phyloP scores from a whole-genome alignment of 1,140 invertebrate genomes.

The Andricus grossulariae region DNA sequence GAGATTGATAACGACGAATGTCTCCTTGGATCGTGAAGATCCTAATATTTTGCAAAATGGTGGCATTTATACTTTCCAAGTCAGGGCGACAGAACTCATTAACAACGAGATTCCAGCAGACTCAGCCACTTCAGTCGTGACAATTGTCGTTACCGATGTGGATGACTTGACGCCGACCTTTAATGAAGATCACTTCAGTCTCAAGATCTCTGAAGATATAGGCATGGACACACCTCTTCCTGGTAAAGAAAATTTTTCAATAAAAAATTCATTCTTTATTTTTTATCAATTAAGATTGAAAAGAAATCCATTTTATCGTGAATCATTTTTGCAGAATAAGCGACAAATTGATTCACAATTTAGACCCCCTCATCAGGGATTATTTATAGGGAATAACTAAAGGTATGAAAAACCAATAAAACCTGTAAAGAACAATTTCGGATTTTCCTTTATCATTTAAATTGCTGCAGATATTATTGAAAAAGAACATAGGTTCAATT shows the following conservation, averaged over 20 bases:
- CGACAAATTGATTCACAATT: too few relatives aligned
- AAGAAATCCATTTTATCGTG: too few relatives aligned
- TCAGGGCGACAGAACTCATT: constrained; percentile 85
- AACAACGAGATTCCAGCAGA: constrained; percentile 84
- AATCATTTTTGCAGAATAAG: too few relatives aligned
- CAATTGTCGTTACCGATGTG: constrained; percentile 88
- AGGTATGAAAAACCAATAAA: too few relatives aligned
- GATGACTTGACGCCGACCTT: constrained; percentile 90
- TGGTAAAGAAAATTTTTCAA: constrained; percentile 47
- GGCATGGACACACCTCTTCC: constrained; percentile 82
- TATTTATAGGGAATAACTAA: too few relatives aligned
- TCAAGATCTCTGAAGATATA: constrained; percentile 87
- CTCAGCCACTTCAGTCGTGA: constrained; percentile 81
- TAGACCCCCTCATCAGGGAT: too few relatives aligned
- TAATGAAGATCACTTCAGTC: constrained; percentile 80
- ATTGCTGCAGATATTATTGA: too few relatives aligned
- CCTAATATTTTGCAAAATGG: constrained; percentile 84
- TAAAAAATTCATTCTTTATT: constrained; percentile 37
- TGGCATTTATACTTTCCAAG: constrained; percentile 85
- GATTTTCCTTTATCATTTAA: too few relatives aligned
- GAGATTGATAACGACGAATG: constrained; percentile 79
- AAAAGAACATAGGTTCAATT: too few relatives aligned
- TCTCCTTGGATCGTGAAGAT: constrained; percentile 85
- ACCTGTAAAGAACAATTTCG: too few relatives aligned
- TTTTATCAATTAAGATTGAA: too few relatives aligned